Evolutionary conservation across 1,140 invertebrate genomes (phyloP), one percentile per base, ranked within the genome.

Genomic region (Chrysomallon squamiferum): DNA sequence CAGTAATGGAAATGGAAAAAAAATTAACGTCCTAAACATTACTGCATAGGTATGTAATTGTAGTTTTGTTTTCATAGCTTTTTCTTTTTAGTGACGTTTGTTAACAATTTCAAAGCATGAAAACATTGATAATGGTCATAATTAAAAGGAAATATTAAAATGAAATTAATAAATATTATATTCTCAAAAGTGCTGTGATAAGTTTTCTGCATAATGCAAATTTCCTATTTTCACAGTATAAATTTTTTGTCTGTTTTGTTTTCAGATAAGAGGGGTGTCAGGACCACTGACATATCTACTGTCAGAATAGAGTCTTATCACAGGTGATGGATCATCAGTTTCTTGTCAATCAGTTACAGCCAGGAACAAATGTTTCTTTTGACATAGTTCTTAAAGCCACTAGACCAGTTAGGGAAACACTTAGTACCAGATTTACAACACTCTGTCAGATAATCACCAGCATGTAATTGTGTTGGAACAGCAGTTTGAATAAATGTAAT

Each of bases 1-100:
- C 27, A 41, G 27, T 72, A 41, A 38, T 64, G 11, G 50, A 27
- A 18, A 32, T 75, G 7, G 33, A 47, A 3, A 75, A 75, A 38
- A 66, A 49, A 27, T 50, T 18, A n/a, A 73, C 41, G 9, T 27
- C 18, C 32, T 75, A 15, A 58, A 60, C 50, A 65, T 71, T 13
- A 56, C 57, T 13, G n/a, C 45, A 33, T 56, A 68, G 69, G 69
- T 71, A 59, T 58, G 35, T 38, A 38, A 7, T 5, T 38, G 6
- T n/a, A n/a, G n/a, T n/a, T n/a, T n/a, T n/a, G n/a, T n/a, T n/a
- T 38, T 15, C 5, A 15, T 38, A 7, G 5, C 35, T 7, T 38
- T 38, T 38, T 38, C 35, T n/a, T n/a, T n/a, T n/a, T n/a, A n/a
- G n/a, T n/a, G n/a, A n/a, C n/a, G n/a, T n/a, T n/a, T n/a, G n/a